A percentile compares a stretch with the other conserved stretches of the same genome.
Conservation (phyloP, 2,888 invertebrate genomes). For the Parnassius glacialis region DNA sequence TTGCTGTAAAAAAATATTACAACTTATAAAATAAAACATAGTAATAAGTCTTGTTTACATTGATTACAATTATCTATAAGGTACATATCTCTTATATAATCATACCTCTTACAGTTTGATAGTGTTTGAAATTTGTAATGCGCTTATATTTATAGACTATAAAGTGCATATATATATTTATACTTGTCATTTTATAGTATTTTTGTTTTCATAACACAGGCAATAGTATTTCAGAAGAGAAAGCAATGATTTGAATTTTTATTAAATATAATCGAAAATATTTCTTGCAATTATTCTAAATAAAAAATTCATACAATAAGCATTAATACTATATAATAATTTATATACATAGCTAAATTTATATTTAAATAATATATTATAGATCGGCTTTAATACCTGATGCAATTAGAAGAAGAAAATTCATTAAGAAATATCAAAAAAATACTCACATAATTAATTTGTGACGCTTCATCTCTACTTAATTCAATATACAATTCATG, state of each 20-base stretch:
- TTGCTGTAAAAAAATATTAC: slow-evolving; percentile 69
- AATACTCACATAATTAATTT: slow-evolving; percentile 69
- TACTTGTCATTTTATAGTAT: no score
- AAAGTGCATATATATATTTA: no score
- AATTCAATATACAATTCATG: slow-evolving; percentile 75
- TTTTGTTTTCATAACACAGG: no score
- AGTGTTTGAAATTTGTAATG: background rate
- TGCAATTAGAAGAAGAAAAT: background rate
- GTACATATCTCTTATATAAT: slow-evolving; percentile 6
- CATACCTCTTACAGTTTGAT: slow-evolving; percentile 1
- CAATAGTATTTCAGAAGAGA: no score
- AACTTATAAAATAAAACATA: slow-evolving; percentile 1
- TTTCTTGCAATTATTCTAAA: background rate
- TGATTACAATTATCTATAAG: slow-evolving; percentile 8
- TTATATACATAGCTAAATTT: no score
- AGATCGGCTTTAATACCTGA: no score
- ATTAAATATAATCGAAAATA: no score
- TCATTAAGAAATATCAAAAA: background rate
- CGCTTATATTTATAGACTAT: no score
- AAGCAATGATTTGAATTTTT: no score
- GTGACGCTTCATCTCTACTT: slow-evolving; percentile 70
- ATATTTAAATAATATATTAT: no score
- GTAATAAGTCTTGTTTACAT: slow-evolving; percentile 1
- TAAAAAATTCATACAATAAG: background rate
- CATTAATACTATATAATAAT: no score